Conservation (phyloP, 2,113 vertebrate genomes). For the Amia ocellicauda region DNA sequence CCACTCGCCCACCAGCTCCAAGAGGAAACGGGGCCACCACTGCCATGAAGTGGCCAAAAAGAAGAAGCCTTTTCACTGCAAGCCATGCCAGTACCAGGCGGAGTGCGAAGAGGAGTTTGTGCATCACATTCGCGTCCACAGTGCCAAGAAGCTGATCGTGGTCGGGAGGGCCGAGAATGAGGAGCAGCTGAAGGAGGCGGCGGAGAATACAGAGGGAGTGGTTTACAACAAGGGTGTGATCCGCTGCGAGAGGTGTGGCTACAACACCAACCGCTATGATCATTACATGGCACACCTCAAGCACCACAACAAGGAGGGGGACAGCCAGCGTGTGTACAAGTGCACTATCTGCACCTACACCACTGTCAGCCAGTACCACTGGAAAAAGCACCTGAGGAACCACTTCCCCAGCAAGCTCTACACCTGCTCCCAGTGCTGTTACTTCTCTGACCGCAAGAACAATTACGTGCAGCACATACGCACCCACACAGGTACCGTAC, state of each 20-base stretch:
- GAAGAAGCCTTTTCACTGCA: constrained; percentile 90
- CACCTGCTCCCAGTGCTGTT: constrained; percentile 91
- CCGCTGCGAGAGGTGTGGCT: constrained; percentile 91
- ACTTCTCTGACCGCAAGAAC: constrained; percentile 97
- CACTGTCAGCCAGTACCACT: constrained; percentile 96
- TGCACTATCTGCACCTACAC: constrained; percentile 94
- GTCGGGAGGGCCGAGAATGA: constrained; percentile 78
- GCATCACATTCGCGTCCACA: constrained; percentile 83
- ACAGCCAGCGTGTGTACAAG: constrained; percentile 86
- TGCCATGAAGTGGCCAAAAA: constrained; percentile 65
- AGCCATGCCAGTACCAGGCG: constrained; percentile 89
- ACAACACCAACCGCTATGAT: constrained; percentile 96
- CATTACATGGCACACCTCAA: constrained; percentile 95
- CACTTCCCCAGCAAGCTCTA: constrained; percentile 97
- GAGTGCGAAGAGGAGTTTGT: constrained; percentile 88
- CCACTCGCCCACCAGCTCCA: constrained; percentile 42
- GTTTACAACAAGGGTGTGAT: constrained; percentile 87
- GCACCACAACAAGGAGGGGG: constrained; percentile 86
- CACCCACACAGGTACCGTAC: constrained; percentile 86
- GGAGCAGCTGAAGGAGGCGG: constrained; percentile 61
- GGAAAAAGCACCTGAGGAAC: constrained; percentile 97
- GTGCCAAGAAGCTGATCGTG: constrained; percentile 85
- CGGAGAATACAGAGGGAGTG: constrained; percentile 54
- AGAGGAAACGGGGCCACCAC: constrained; percentile 45
- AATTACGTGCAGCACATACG: constrained; percentile 97